A percentile compares a stretch with the other conserved stretches of the same genome.
Conservation (phyloP, 2,797 vertebrate genomes). For the Sebastolobus alascanus region DNA sequence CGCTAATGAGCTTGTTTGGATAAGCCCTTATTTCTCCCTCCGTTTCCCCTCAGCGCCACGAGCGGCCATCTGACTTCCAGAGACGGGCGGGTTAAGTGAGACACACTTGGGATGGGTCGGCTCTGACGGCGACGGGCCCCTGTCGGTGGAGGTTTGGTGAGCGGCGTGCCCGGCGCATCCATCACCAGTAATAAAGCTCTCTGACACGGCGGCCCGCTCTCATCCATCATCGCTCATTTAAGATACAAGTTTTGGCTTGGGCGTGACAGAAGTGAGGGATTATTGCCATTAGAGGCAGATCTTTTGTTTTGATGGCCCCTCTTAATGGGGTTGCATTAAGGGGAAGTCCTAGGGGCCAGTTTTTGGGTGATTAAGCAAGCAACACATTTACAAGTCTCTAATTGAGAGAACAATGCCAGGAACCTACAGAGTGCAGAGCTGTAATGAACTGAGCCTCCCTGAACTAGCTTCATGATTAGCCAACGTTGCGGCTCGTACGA, state of each 20-base stretch:
- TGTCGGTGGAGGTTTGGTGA: constrained; percentile 47
- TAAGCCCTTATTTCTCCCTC: constrained; percentile 60
- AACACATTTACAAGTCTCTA: constrained; percentile 87
- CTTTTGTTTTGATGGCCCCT: constrained; percentile 86
- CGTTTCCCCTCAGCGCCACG: constrained; percentile 40
- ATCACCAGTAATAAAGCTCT: constrained; percentile 75
- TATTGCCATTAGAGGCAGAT: constrained; percentile 84
- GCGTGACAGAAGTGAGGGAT: constrained; percentile 81
- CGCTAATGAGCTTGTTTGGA: constrained; percentile 83
- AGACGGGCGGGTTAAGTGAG: constrained; percentile 62
- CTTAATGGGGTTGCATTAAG: constrained; percentile 86
- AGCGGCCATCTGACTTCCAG: constrained; percentile 65
- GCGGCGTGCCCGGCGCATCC: constrained; percentile 48
- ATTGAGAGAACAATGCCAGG: constrained; percentile 84
- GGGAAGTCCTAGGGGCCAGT: constrained; percentile 81
- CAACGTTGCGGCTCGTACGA: constrained; percentile 45
- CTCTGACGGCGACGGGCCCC: constrained; percentile 40
- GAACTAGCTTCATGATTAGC: constrained; percentile 70
- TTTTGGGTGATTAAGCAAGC: constrained; percentile 87
- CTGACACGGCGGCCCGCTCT: constrained; percentile 62
- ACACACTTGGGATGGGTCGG: constrained; percentile 57
- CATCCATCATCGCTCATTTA: constrained; percentile 84
- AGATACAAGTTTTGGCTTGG: constrained; percentile 80
- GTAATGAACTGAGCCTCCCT: constrained; percentile 80
- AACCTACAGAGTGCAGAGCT: constrained; percentile 74